Evolutionary conservation across 2,113 vertebrate genomes (phyloP).

Genomic region (Danio rerio): GRCz12tu NC_133188.1:35075001-35075500

Average conservation of each 20-base stretch:
- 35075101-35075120: background rate
- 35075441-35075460: conserved; percentile 2
- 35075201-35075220: conserved; percentile 8
- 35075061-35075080: background rate
- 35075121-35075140: conserved; percentile 1
- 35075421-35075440: conserved; percentile 35
- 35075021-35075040: conserved; percentile 2
- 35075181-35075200: conserved; percentile 9
- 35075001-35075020: background rate
- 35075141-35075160: conserved; percentile 15
- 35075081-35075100: background rate
- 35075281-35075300: conserved; percentile 40
- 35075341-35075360: conserved; percentile 1
- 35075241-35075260: conserved; percentile 26
- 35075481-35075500: conserved; percentile 69
- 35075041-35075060: background rate
- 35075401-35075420: conserved; percentile 26
- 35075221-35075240: conserved; percentile 19
- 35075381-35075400: conserved; percentile 39
- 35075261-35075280: conserved; percentile 24
- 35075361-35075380: conserved; percentile 6
- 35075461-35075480: conserved; percentile 28
- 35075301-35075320: conserved; percentile 28
- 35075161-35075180: background rate
- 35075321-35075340: background rate